phyloP scores from a whole-genome alignment of 2,113 vertebrate genomes.

The Vidua macroura region DNA sequence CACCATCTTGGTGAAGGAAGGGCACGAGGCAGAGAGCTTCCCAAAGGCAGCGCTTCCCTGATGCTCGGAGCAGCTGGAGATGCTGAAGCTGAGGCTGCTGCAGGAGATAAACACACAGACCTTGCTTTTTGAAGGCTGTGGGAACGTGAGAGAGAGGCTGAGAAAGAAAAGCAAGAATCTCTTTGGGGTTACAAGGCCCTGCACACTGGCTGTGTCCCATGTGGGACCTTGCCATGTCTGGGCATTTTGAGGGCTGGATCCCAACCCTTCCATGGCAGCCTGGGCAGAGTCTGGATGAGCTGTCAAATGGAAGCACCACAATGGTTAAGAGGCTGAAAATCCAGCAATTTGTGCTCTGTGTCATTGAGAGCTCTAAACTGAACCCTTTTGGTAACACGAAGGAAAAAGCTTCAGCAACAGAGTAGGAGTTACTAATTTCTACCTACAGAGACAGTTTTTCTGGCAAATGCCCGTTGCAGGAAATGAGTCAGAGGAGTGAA shows the following conservation, averaged over 20 bases:
- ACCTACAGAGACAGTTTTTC: conserved; percentile 20
- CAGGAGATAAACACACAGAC: not conserved
- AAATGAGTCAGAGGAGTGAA: conserved; percentile 53
- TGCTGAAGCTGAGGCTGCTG: not conserved
- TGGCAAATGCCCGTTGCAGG: not conserved
- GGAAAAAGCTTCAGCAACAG: not conserved
- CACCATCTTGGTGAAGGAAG: not conserved
- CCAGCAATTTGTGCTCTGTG: not conserved
- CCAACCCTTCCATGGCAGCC: not conserved
- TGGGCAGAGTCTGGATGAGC: not conserved
- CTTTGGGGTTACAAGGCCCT: no score
- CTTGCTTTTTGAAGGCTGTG: not conserved
- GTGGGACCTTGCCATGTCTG: not conserved
- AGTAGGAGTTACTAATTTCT: conserved; percentile 3
- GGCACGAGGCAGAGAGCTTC: not conserved
- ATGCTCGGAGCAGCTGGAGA: not conserved
- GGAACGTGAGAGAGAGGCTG: not conserved
- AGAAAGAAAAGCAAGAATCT: not conserved
- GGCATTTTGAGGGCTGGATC: not conserved
- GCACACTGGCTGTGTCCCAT: not conserved
- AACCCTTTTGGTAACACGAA: not conserved
- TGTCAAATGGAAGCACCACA: not conserved
- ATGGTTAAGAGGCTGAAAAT: not conserved
- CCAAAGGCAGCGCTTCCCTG: not conserved
- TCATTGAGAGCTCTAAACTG: not conserved